Evolutionary conservation across 2,888 invertebrate species (phyloP), one percentile per base, ranked within the genome.

Genomic region (Macrostomum cliftonense): DNA sequence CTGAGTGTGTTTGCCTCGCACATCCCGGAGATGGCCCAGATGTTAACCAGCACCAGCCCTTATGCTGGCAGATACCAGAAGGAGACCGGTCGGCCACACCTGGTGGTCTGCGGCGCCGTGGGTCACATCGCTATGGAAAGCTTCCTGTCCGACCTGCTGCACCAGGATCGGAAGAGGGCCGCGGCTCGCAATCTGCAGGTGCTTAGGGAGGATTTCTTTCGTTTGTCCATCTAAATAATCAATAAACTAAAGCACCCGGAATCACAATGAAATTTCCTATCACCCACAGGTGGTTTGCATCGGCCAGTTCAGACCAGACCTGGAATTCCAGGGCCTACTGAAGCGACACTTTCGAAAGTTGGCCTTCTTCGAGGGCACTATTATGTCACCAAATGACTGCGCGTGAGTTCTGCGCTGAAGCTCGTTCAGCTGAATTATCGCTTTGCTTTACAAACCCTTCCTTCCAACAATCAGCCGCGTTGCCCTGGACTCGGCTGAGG

Each of bases 11-110:
- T 93, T 81, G 91, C 91, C 79, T 88, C 87, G 80, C 91, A 89
- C 83, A 89, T 93, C 77, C 91, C 91, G 76, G 91, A 91, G 82
- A 89, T 93, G 79, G 88, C 88, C 76, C 89, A 91, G 80, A 82
- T 91, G 78, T 86, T 89, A 76, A 89, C 88, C 77, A 88, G 88
- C 79, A 83, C 89, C 76, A 83, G 86, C 80, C 89, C 91, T 80
- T 91, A 89, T 79, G 88, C 87, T 78, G 91, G 91, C 78, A 83
- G 85, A 76, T 91, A 88, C 83, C 86, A 78, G 83, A 88, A 89
- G 79, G 91, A 93, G 80, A 85, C 87, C 78, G 91, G 89, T 80
- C 87, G 87, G 83, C 91, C 91, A 80, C 93, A 95, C 77, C 91
- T 95, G 74, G 91, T 95, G 71, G 91, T 95, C 67, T 93, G 93